These are phyloP conservation scores for Xanthorhoe spadicearia DNA, from an alignment of 2,888 invertebrate species.

Conservation along the genomic window DNA sequence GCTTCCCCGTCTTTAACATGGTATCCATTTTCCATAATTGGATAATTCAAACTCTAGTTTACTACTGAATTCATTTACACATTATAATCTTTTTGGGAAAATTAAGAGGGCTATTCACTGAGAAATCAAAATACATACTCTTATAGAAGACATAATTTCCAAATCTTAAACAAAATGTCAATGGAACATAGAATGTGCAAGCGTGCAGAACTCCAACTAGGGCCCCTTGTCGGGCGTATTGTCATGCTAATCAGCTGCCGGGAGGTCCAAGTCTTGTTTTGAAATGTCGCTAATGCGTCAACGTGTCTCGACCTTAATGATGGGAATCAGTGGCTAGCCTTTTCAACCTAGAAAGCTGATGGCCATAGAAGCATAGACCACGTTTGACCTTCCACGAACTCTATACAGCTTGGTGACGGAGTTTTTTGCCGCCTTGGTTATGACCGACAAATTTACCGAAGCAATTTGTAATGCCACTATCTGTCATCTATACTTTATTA, in stretches of 20 bases:
- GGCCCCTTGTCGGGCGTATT: constrained; percentile 16
- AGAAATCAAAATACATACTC: not conserved
- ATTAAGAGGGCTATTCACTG: not conserved
- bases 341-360: constrained; percentile 15
- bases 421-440: too few species aligned
- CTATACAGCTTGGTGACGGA: not conserved
- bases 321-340: constrained; percentile 35
- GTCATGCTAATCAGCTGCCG: constrained; percentile 34
- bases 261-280: constrained; percentile 33
- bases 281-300: constrained; percentile 37
- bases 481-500: too few species aligned
- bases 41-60: not conserved
- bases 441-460: too few species aligned
- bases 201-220: constrained; percentile 1
- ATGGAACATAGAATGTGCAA: constrained; percentile 7
- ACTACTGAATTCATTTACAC: not conserved
- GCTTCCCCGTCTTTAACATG: not conserved
- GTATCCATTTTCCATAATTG: not conserved
- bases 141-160: not conserved
- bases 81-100: not conserved
- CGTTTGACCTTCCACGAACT: not conserved
- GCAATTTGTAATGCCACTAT: too few species aligned
- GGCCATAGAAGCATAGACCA: not conserved
- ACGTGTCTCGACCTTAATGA: constrained; percentile 39
- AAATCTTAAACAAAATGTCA: not conserved